phyloP scores from a whole-genome alignment of 2,888 invertebrate genomes.

The Tinea trinotella region DNA sequence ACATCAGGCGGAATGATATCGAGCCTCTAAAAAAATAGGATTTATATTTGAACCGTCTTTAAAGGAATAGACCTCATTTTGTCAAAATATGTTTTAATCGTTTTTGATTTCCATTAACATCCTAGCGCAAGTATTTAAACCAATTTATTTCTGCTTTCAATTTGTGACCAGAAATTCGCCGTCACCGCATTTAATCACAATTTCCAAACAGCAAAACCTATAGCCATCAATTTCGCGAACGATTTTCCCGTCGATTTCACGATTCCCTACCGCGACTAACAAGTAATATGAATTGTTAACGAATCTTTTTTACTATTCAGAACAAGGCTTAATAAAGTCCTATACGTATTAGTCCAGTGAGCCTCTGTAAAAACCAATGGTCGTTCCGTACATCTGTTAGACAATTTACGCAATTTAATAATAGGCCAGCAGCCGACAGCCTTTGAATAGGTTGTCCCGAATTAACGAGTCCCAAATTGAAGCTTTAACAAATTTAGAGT shows the following conservation, averaged over 20 bases:
- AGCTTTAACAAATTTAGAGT: slow-evolving; percentile 40
- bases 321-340: background rate
- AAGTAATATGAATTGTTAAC: background rate
- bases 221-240: background rate
- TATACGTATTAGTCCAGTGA: background rate
- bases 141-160: background rate
- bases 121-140: background rate
- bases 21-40: too few species aligned
- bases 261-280: background rate
- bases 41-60: too few species aligned
- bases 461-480: slow-evolving; percentile 67
- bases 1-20: too few species aligned
- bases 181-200: slow-evolving; percentile 4
- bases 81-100: too few species aligned
- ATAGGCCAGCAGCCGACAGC: slow-evolving; percentile 46
- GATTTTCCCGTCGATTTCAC: background rate
- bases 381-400: slow-evolving; percentile 66
- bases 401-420: slow-evolving; percentile 70
- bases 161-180: background rate
- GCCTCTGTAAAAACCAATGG: slow-evolving; percentile 26
- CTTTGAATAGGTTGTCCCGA: slow-evolving; percentile 65
- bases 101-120: background rate
- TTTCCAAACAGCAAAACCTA: slow-evolving; percentile 1
- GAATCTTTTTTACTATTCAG: background rate
- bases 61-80: too few species aligned